Base-by-base conservation (phyloP, 2,113 vertebrate species). In the Rattus rattus region DNA sequence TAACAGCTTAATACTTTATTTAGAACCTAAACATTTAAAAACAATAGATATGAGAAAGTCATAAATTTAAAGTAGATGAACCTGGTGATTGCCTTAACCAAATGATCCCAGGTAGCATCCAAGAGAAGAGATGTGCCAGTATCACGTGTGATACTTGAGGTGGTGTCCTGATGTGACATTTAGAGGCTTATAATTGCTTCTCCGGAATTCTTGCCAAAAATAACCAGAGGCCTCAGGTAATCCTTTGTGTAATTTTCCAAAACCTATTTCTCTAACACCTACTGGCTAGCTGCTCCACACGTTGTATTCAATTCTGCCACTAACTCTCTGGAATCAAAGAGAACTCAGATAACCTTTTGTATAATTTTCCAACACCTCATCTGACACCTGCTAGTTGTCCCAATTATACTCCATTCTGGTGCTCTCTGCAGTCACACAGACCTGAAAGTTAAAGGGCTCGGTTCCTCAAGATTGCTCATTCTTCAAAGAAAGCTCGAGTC, bases 21-120 rank as follows among this genome's bases (percentile, higher is more conserved):
- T 94, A 69, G 16, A 63, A 69, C 81, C n/a, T 87, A 90, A 95
- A 86, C 14, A 59, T 43, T 96, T 56, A 49, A 90, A 95, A 92
- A 22, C 69, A 96, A 84, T 22, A 47, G 39, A 2, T 69, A 84
- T 73, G 17, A 33, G 79, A 0, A 30, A 91, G 94, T 94, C n/a
- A 84, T 39, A 70, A 20, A 13, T 63, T 75, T 94, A 61, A 9
- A 67, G 52, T 75, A 3, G 26, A 92, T 52, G 86, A 79, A 90
- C 13, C 28, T 73, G 88, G 4, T 20, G 85, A 73, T 33, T 10
- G 36, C 61, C 61, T 65, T 75, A 80, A 36, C 11, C 16, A 67
- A 70, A 3, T 43, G 49, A 92, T 80, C 36, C 49, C 77, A 84
- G 39, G 92, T 73, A 95, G 67, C 17, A 73, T 63, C n/a, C 49